Evolutionary conservation across 2,797 vertebrate genomes (phyloP).

Genomic region (Emydoidea blandingii): DNA sequence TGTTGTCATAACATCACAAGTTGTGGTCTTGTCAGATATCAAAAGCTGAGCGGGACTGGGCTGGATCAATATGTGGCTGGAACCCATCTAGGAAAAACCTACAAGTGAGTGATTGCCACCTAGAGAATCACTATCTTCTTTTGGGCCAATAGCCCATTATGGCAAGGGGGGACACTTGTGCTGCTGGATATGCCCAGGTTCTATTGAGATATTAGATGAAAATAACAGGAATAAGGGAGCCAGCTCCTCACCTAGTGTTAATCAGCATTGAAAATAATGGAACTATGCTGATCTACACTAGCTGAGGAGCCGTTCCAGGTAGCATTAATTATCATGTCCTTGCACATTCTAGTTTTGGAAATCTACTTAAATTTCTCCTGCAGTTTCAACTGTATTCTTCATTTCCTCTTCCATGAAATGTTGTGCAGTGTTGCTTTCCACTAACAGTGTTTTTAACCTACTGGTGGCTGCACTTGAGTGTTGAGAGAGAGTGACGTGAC

Average conservation of each 20-base stretch:
- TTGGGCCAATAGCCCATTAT: neutral
- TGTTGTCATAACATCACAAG: neutral
- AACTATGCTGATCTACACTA: neutral
- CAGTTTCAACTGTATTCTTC: slow-evolving; percentile 13
- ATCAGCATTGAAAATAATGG: slow-evolving; percentile 5
- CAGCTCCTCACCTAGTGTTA: accelerated
- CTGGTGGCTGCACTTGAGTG: neutral
- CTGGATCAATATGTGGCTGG: neutral
- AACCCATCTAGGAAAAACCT: neutral
- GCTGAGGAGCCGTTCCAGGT: slow-evolving; percentile 17
- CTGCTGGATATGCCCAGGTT: neutral
- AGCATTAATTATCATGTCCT: neutral
- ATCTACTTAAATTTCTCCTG: slow-evolving; percentile 9
- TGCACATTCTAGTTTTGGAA: neutral
- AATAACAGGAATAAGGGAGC: neutral
- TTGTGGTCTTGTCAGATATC: neutral
- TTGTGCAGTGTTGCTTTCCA: slow-evolving; percentile 2
- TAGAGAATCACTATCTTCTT: neutral
- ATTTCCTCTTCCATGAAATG: neutral
- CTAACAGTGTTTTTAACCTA: neutral
- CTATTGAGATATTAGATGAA: neutral
- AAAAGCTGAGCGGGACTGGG: neutral
- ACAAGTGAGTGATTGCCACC: neutral
- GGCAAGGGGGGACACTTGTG: neutral
- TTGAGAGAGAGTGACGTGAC: neutral